These are phyloP conservation scores for Mesochorus sp. DNA, from an alignment of 2,888 invertebrate species.

Conservation along the genomic window DNA sequence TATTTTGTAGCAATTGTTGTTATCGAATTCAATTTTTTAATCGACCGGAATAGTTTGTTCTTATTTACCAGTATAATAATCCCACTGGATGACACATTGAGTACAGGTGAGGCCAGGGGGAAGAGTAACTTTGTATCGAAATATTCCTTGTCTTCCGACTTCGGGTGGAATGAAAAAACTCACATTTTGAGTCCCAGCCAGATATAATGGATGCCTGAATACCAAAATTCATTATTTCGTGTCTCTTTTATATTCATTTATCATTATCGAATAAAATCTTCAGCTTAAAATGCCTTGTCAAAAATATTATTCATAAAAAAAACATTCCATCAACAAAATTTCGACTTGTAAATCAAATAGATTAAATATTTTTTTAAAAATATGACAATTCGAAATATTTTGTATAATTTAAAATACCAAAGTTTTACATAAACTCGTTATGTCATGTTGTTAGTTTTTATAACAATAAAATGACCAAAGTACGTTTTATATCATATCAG, in stretches of 20 bases:
- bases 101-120: constrained; percentile 93
- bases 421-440: too few relatives aligned
- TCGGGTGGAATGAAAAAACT: constrained; percentile 89
- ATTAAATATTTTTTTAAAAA: too few relatives aligned
- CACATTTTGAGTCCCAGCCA: constrained; percentile 89
- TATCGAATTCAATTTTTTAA: not conserved
- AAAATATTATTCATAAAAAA: too few relatives aligned
- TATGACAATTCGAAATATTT: too few relatives aligned
- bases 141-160: constrained; percentile 85
- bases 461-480: too few relatives aligned
- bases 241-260: not conserved
- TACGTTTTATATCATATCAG: too few relatives aligned
- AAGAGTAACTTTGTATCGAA: constrained; percentile 89
- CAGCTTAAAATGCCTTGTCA: too few relatives aligned
- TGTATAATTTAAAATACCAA: too few relatives aligned
- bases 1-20: constrained; percentile 7
- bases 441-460: too few relatives aligned
- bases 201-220: constrained; percentile 87
- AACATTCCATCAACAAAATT: too few relatives aligned
- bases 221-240: constrained; percentile 23
- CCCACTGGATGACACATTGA: constrained; percentile 97
- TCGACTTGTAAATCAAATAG: too few relatives aligned
- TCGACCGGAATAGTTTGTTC: not conserved
- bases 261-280: too few relatives aligned
- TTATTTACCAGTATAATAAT: constrained; percentile 89